Base-by-base conservation (phyloP, 2,888 invertebrate species). In the Oscheius sp. region DNA sequence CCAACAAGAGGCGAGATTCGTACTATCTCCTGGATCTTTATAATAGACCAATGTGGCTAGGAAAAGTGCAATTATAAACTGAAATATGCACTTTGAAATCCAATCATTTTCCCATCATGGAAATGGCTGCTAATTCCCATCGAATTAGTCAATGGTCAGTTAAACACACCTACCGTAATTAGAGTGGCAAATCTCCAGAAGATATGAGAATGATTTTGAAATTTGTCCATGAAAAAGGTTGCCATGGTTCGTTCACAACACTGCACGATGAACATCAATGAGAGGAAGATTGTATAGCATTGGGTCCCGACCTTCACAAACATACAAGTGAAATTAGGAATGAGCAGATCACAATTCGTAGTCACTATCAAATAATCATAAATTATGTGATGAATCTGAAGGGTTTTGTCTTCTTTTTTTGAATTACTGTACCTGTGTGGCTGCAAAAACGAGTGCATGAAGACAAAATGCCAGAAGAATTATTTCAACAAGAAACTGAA, bases 261-360 rank as follows among this genome's bases (percentile, higher is more conserved):
- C n/a, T 61, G 61, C 25, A 42, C 42, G 20, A 61, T 25, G n/a
- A 61, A 61, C 45, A 61, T 42, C 29, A 61, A 27, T 17, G 61
- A 42, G 8, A 61, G 42, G 20, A 45, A 45, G 15, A 42, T 61
- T 15, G 45, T 31, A 23, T 29, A 61, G 29, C 45, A 45, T 25
- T 61, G 42, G 3, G 45, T 29, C 17, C 45, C 61, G 3, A 61
- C 29, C 31, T 61, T 61, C 20, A 61, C 61, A 12, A 42, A 42
- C 42, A 61, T 45, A n/a, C 61, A 61, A 1, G 61, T 42, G 15
- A 25, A 42, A 17, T 61, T 61, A 10, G 61, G 29, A 8, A 61
- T 5, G 6, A 61, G 42, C 1, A 45, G 45, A 10, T 27, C 61
- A n/a, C 61, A 61, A 12, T 45, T 45, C n/a, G 12, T 17, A 2